Conservation (phyloP, 2,888 invertebrate species). For the Lottia gigantea region DNA sequence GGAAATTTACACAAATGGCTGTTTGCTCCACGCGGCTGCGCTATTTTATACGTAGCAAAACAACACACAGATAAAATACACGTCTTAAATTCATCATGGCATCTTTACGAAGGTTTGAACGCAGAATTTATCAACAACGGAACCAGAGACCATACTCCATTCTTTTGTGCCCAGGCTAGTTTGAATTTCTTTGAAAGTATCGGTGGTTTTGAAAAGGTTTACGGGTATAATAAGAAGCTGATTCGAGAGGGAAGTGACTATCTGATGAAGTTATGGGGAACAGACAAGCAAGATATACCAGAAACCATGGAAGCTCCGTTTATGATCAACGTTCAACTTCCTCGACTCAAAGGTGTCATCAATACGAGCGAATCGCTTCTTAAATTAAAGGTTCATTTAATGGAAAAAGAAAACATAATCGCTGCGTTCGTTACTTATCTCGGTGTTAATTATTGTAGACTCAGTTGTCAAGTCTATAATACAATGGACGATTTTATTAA, state of each 20-base stretch:
- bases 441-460: slow-evolving; percentile 42
- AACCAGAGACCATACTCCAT: slow-evolving; percentile 43
- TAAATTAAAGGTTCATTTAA: slow-evolving; percentile 12
- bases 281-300: slow-evolving; percentile 38
- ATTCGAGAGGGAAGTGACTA: slow-evolving; percentile 34
- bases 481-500: slow-evolving; percentile 47
- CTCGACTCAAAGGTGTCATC: slow-evolving; percentile 21
- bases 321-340: slow-evolving; percentile 43
- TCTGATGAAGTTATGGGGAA: slow-evolving; percentile 35
- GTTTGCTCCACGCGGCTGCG: slow-evolving; percentile 56
- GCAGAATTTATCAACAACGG: slow-evolving; percentile 45
- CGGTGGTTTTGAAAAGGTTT: slow-evolving; percentile 33
- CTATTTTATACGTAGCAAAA: slow-evolving; percentile 52
- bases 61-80: slow-evolving; percentile 38
- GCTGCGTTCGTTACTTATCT: slow-evolving; percentile 27
- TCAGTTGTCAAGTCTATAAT: slow-evolving; percentile 54
- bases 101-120: slow-evolving; percentile 31
- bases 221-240: slow-evolving; percentile 31
- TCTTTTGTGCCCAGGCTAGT: slow-evolving; percentile 32
- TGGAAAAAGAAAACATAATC: slow-evolving; percentile 23
- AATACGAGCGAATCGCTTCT: background rate
- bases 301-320: slow-evolving; percentile 44
- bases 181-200: slow-evolving; percentile 45
- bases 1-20: slow-evolving; percentile 65
- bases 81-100: slow-evolving; percentile 43